Base-by-base conservation (phyloP, 2,113 vertebrate species). In the Toxotes jaculatrix region DNA sequence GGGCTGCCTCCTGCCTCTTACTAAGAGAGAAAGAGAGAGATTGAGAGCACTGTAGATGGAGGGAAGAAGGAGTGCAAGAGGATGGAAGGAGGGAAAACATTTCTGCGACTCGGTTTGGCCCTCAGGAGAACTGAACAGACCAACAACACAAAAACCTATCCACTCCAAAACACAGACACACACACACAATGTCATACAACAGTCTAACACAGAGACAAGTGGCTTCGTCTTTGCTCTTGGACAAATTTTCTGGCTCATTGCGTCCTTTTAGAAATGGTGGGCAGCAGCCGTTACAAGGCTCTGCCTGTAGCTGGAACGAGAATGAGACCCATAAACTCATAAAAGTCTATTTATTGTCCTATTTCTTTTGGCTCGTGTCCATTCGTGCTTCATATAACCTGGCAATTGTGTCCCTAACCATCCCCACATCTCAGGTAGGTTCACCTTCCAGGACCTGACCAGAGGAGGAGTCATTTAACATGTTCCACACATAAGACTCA, bases 171-270 rank as follows among this genome's bases (percentile, higher is more conserved):
- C 38, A 31, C 27, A 72, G 2, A 68, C 4, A 67, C 67, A 63
- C 70, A 67, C 45, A 56, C 64, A 62, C 27, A 57, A 9, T 42
- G 59, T 55, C 45, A 62, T n/a, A 82, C 65, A 62, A 32, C 62
- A 27, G 59, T 79, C 19, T 23, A 68, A 60, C 73, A 40, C 32
- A 6, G 83, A 64, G 72, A 87, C 73, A 79, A 87, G 69, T 63
- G 68, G 64, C 63, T 84, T 43, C 49, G 14, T 75, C 78, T 71
- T 77, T 53, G 76, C 89, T 88, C 77, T 78, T 21, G 68, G 80
- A 86, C 65, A 88, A 1, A 87, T 91, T 84, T 86, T 91, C 86
- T 55, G 79, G 66, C 86, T 87, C 83, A 80, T 88, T 92, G 79
- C 34, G 4, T 87, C 57, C 79, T 78, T 82, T 92, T 84, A 74